Conservation (phyloP, 2,888 invertebrate genomes). For the Xestia c-nigrum region DNA sequence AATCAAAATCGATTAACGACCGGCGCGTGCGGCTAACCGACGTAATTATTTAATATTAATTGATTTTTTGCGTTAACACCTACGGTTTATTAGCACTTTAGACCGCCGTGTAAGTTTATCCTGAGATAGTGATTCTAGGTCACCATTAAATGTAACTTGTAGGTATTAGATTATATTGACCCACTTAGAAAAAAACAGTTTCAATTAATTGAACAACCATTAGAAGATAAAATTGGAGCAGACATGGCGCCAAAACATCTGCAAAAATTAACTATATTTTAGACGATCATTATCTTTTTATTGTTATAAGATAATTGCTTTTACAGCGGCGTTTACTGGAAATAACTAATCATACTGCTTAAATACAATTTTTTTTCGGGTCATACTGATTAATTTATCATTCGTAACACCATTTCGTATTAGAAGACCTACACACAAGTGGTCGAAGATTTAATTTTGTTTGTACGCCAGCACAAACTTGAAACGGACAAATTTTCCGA, state of each 20-base stretch:
- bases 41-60: constrained; percentile 58
- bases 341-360: not conserved
- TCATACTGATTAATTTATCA: not conserved
- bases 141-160: not conserved
- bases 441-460: not conserved
- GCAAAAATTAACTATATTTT: constrained; percentile 41
- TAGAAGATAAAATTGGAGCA: not conserved
- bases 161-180: not conserved
- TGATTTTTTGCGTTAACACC: constrained; percentile 56
- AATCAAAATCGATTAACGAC: constrained; percentile 58
- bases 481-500: no score
- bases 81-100: constrained; percentile 49
- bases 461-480: not conserved
- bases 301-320: constrained; percentile 48
- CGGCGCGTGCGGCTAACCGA: constrained; percentile 46
- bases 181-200: constrained; percentile 8
- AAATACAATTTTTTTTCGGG: not conserved
- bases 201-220: not conserved
- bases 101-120: constrained; percentile 30
- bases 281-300: constrained; percentile 13
- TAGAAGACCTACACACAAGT: no score
- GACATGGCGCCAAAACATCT: constrained; percentile 43
- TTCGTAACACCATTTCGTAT: no score
- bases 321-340: constrained; percentile 28
- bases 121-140: constrained; percentile 19